These are phyloP conservation scores for Thermophis baileyi DNA, from an alignment of 2,113 vertebrate genomes.

Conservation along the genomic window DNA sequence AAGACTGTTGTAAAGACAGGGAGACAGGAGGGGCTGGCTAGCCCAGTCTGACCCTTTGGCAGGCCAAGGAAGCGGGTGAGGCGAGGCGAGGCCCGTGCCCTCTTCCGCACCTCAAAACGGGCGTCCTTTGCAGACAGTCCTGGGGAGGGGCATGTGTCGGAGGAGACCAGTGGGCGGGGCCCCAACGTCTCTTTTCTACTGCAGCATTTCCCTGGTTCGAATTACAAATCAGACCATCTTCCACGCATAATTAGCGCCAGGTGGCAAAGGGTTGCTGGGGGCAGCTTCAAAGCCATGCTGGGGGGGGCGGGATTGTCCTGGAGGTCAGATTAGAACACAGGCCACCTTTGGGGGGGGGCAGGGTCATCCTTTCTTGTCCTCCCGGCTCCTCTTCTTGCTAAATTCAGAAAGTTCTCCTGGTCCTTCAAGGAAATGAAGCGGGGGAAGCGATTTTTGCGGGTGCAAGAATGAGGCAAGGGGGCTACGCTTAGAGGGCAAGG, in stretches of 20 bases:
- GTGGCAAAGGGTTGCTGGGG: constrained; percentile 50
- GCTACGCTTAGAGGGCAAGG: neutral
- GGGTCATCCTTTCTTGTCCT: neutral
- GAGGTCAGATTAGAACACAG: neutral
- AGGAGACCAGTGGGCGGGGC: neutral
- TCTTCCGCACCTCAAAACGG: neutral
- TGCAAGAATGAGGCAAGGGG: neutral
- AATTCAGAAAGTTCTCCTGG: neutral
- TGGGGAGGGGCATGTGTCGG: neutral
- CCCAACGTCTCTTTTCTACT: constrained; percentile 9
- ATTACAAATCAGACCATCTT: constrained; percentile 47
- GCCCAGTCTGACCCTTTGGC: neutral
- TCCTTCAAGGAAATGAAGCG: neutral
- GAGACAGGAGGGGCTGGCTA: neutral
- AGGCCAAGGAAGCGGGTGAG: neutral
- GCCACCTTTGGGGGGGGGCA: too few relatives aligned
- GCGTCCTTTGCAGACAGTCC: neutral
- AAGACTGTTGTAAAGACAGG: neutral
- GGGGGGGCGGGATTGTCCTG: neutral
- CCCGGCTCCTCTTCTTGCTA: neutral
- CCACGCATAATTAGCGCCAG: constrained; percentile 44
- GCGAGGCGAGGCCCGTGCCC: neutral
- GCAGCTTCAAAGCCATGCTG: constrained; percentile 46
- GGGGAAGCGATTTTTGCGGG: neutral
- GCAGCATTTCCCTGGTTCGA: constrained; percentile 48